Base-by-base conservation (phyloP, 2,797 vertebrate genomes). In the Ataeniobius toweri region DNA sequence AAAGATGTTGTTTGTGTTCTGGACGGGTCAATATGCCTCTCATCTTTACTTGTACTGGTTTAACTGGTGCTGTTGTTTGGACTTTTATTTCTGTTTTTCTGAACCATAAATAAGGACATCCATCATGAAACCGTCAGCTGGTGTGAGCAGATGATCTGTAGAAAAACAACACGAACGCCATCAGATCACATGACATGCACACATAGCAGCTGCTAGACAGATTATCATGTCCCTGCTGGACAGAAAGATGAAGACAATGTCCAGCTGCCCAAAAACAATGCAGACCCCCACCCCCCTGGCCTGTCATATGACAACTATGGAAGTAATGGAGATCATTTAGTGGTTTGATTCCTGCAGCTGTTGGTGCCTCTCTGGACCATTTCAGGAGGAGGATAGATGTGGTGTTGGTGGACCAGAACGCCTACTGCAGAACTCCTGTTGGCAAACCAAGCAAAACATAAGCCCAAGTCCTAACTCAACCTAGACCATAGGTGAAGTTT, bases 231-330 rank as follows among this genome's bases (percentile, higher is more conserved):
- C 79, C 68, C 81, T 69, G 63, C 76, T 28, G 74, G 36, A 46
- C 14, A 0, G 71, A 89, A 73, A 83, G 87, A 87, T 20, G 36
- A 87, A 67, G 82, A 91, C 89, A 92, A 90, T 90, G 86, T 88
- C 88, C 91, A 92, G 91, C 89, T 92, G 91, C 78, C 89, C 73
- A 70, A 75, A 31, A 89, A 91, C 91, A 92, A 89, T 89, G 79
- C 83, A 73, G 63, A 50, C 51, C 81, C 55, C 51, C 75, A 13
- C 79, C 31, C 26, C 53, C 3, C 73, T 41, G 36, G 75, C 77
- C 79, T 77, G 58, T 69, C 73, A 56, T 50, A 86, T 65, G 76
- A 24, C 6, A 86, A 76, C 48, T 70, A 88, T 87, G 85, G 26
- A 26, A 88, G 69, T 9, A 77, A 87, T 84, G 83, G 74, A 73